Percentiles rank a stretch among this genome's conserved stretches.
These are phyloP conservation scores for Ophioninae sp. DNA, from an alignment of 2,888 invertebrate genomes.

Conservation along the genomic window DNA sequence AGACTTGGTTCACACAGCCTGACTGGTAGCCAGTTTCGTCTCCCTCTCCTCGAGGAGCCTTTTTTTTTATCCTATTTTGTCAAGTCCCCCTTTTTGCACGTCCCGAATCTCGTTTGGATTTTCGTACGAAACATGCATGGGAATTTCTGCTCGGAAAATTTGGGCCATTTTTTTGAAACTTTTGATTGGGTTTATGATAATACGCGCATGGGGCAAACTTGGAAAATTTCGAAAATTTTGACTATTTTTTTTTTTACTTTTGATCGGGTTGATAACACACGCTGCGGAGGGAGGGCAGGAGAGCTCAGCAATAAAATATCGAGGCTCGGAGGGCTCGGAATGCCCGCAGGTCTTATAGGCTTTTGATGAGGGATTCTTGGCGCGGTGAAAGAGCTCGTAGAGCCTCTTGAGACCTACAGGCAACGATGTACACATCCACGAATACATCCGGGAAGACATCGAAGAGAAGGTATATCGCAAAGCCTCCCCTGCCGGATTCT, in stretches of 20 bases:
- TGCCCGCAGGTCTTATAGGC: slow-evolving; percentile 32
- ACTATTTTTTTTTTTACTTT: background rate
- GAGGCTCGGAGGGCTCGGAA: background rate
- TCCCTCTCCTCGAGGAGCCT: too few relatives aligned
- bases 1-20: slow-evolving; percentile 10
- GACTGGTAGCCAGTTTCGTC: slow-evolving; percentile 36
- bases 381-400: slow-evolving; percentile 27
- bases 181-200: background rate
- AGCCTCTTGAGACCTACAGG: slow-evolving; percentile 29
- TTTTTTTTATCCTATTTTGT: slow-evolving; percentile 16
- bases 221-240: too few relatives aligned
- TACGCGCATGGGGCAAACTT: background rate
- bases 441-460: slow-evolving; percentile 8
- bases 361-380: slow-evolving; percentile 42
- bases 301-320: background rate
- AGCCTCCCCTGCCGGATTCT: slow-evolving; percentile 7
- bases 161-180: background rate
- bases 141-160: slow-evolving; percentile 10
- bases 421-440: slow-evolving; percentile 22
- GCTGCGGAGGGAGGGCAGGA: background rate
- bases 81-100: slow-evolving; percentile 30
- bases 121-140: slow-evolving; percentile 13
- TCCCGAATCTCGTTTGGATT: slow-evolving; percentile 19
- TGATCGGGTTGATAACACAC: background rate
- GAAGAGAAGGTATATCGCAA: slow-evolving; percentile 42